These are phyloP conservation scores for Nannospalax galili DNA, from an alignment of 2,113 vertebrate genomes.

Conservation along the genomic window DNA sequence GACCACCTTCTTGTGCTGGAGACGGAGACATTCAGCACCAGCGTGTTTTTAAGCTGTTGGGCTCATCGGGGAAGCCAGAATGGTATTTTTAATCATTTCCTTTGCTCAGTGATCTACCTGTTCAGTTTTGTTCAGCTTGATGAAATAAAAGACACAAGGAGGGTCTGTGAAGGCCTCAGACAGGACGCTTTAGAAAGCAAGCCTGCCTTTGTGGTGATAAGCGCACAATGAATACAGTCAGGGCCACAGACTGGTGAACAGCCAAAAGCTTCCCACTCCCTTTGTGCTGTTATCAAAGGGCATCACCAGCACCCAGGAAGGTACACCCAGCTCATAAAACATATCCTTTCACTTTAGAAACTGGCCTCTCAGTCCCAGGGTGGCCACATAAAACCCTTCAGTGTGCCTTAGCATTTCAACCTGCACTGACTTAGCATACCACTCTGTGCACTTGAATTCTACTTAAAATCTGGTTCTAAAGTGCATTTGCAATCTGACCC, in stretches of 20 bases:
- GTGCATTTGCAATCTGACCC: slow-evolving; percentile 44
- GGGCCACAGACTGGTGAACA: background rate
- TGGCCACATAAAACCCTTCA: slow-evolving; percentile 51
- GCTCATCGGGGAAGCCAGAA: slow-evolving; percentile 8
- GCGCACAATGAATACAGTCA: slow-evolving; percentile 68
- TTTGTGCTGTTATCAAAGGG: slow-evolving; percentile 60
- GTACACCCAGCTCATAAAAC: slow-evolving; percentile 28
- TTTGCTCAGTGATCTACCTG: slow-evolving; percentile 19
- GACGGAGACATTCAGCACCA: background rate
- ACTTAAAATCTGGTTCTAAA: slow-evolving; percentile 50
- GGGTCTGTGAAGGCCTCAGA: slow-evolving; percentile 35
- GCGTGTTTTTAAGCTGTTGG: background rate
- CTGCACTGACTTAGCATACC: background rate
- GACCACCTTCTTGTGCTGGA: background rate
- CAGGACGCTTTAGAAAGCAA: slow-evolving; percentile 35
- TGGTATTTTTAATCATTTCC: slow-evolving; percentile 44
- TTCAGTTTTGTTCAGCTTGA: slow-evolving; percentile 44
- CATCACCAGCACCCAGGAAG: background rate
- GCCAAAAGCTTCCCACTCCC: slow-evolving; percentile 28
- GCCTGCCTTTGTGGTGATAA: background rate
- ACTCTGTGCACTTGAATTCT: slow-evolving; percentile 8
- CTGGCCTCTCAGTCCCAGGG: background rate
- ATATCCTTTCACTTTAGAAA: slow-evolving; percentile 59
- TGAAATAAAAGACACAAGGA: slow-evolving; percentile 59
- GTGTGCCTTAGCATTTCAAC: background rate